Conservation (phyloP, 2,113 vertebrate genomes). For the Platanista minor region DNA sequence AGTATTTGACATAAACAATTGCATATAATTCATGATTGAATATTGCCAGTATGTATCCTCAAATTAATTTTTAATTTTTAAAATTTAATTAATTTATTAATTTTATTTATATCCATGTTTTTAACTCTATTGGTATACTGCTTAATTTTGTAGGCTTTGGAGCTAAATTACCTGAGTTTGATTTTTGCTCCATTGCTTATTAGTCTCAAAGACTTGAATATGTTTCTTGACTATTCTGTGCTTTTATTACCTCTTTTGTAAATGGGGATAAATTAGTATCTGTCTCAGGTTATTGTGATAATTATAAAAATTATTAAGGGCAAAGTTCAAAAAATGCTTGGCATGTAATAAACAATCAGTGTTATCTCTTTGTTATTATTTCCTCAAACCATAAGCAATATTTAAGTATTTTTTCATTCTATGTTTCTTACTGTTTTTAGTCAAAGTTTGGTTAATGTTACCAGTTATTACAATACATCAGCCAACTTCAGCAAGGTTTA, state of each 20-base stretch:
- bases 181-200: not conserved
- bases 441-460: not conserved
- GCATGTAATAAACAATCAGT: not conserved
- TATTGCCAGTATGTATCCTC: not conserved
- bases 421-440: not conserved
- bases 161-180: not conserved
- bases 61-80: not conserved
- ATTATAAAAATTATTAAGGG: not conserved
- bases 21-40: no score
- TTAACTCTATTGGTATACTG: not conserved
- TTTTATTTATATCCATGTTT: not conserved
- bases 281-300: not conserved
- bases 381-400: not conserved
- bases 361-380: not conserved
- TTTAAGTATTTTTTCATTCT: not conserved
- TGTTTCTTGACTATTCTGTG: not conserved
- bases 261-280: not conserved
- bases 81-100: not conserved
- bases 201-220: not conserved
- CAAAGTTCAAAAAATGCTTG: not conserved
- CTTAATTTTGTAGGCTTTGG: not conserved
- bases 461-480: not conserved
- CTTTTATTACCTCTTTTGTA: not conserved
- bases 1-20: not conserved
- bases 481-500: not conserved